These are phyloP conservation scores for Schizothorax lantsangensis DNA, from an alignment of 2,797 vertebrate genomes.

Conservation along the genomic window DNA sequence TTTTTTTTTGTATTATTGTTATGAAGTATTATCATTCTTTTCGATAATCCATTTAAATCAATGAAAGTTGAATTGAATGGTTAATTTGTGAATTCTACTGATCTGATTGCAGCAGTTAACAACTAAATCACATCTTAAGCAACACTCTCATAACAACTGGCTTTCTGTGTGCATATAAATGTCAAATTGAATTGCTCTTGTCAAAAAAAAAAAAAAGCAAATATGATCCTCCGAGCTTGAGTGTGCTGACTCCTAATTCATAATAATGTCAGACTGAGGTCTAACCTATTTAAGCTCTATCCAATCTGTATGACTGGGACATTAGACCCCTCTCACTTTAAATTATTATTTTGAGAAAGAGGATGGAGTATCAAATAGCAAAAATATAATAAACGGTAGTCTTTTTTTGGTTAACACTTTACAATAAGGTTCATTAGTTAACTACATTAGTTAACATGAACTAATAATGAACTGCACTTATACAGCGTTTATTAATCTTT, in stretches of 20 bases:
- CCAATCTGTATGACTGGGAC: background rate
- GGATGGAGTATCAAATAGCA: background rate
- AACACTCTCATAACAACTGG: background rate
- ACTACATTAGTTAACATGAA: too few species aligned
- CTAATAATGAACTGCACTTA: too few species aligned
- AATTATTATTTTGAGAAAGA: background rate
- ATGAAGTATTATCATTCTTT: background rate
- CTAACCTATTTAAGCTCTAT: constrained; percentile 2
- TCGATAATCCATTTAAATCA: background rate
- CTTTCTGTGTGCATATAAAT: background rate
- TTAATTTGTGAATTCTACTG: background rate
- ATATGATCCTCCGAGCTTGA: background rate
- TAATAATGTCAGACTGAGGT: background rate
- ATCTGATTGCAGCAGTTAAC: background rate
- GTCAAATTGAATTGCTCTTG: background rate
- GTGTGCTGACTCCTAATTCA: constrained; percentile 12
- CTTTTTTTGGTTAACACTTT: background rate
- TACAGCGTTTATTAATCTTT: too few species aligned
- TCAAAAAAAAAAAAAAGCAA: background rate
- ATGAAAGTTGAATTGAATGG: background rate
- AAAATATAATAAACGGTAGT: background rate
- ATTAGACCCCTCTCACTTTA: background rate
- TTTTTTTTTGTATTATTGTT: background rate
- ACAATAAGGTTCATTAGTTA: too few species aligned
- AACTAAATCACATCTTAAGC: background rate